Evolutionary conservation across 2,797 vertebrate species (phyloP).

Genomic region (Psittacula derbiana): DNA sequence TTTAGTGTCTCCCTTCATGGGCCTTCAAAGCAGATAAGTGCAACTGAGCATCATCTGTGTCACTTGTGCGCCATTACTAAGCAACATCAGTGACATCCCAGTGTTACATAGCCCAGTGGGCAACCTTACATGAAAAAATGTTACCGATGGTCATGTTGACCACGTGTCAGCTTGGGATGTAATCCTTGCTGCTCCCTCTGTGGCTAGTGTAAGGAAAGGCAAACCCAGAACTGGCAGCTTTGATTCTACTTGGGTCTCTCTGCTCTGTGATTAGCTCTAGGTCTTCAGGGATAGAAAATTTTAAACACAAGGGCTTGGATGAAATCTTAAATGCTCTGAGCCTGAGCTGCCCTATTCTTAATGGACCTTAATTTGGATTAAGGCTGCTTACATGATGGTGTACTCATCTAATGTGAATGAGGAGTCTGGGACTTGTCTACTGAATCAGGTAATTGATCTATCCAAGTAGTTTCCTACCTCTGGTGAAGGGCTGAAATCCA

Average conservation of each 20-base stretch:
- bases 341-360: neutral
- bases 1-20: neutral
- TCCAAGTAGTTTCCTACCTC: neutral
- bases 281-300: neutral
- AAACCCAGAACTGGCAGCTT: neutral
- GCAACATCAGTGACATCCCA: neutral
- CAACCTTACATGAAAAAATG: neutral
- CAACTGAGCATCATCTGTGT: neutral
- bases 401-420: neutral
- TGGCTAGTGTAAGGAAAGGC: neutral
- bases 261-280: neutral
- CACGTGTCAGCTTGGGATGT: neutral
- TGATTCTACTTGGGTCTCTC: neutral
- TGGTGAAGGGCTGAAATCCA: neutral
- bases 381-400: neutral
- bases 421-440: neutral
- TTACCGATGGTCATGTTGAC: fast-evolving
- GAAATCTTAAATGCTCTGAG: neutral
- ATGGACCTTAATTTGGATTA: neutral
- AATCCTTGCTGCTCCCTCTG: neutral
- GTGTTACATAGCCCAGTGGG: neutral
- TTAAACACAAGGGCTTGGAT: neutral
- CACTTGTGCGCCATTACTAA: neutral
- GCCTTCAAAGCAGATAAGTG: neutral
- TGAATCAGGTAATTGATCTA: neutral